These are phyloP conservation scores for Erpobdella octoculata DNA, from an alignment of 2,888 invertebrate species.

Conservation along the genomic window DNA sequence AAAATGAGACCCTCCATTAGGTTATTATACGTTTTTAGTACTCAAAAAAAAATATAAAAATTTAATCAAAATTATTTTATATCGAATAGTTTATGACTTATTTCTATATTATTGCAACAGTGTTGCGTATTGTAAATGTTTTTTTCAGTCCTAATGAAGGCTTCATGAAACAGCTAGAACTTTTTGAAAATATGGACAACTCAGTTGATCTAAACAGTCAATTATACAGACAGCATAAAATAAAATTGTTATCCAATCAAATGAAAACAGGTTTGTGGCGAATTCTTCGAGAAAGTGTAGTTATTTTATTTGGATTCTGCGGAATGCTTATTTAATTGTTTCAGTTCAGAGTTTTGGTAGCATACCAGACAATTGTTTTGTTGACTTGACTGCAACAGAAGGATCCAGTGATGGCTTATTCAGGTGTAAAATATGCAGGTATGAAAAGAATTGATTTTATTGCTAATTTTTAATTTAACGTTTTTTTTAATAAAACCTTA, in stretches of 20 bases:
- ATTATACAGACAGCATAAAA: conserved; percentile 41
- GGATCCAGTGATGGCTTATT: conserved; percentile 59
- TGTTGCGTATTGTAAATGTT: not conserved
- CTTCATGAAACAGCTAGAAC: conserved; percentile 44
- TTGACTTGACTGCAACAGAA: conserved; percentile 20
- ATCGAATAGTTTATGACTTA: not conserved
- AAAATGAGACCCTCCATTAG: conserved; percentile 39
- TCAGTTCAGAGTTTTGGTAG: conserved; percentile 11
- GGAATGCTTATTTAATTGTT: not conserved
- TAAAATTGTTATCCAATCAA: conserved; percentile 41
- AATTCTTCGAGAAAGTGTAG: not conserved
- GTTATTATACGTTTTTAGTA: no score
- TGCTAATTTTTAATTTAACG: no score
- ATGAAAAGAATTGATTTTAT: no score
- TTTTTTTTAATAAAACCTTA: no score
- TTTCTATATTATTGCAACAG: not conserved
- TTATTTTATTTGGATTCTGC: not conserved
- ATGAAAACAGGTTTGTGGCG: conserved; percentile 36
- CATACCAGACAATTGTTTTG: conserved; percentile 10
- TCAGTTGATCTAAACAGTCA: conserved; percentile 38
- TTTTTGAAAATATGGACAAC: conserved; percentile 47
- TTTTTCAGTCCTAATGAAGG: conserved; percentile 46
- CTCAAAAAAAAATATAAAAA: no score
- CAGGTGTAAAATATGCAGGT: conserved; percentile 71
- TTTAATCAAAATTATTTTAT: no score